A percentile compares a stretch with the other conserved stretches of the same genome.
Conservation (phyloP, 2,797 vertebrate species). For the Coregonus sp. region DNA sequence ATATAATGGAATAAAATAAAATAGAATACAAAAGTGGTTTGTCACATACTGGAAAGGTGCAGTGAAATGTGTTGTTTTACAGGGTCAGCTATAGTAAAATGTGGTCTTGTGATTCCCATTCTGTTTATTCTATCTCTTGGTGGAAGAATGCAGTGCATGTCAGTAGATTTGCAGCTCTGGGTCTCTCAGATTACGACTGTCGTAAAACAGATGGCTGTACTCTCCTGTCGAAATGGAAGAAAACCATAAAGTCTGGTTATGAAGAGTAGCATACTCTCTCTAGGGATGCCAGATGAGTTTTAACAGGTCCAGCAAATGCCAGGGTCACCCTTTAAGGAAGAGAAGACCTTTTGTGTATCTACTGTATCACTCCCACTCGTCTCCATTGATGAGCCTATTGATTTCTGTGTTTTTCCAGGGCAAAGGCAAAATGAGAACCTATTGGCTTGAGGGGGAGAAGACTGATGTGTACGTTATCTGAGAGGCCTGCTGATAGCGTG, state of each 20-base stretch:
- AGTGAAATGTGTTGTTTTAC: too few species aligned
- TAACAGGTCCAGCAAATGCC: background rate
- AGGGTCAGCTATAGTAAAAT: background rate
- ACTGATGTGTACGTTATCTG: conserved; percentile 84
- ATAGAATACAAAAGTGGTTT: too few species aligned
- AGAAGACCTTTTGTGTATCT: conserved; percentile 32
- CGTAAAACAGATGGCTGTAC: background rate
- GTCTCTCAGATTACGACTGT: background rate
- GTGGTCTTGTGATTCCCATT: background rate
- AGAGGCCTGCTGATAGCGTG: conserved; percentile 67
- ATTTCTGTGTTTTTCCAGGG: conserved; percentile 80
- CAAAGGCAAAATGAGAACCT: conserved; percentile 98
- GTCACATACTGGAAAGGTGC: too few species aligned
- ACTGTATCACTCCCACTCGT: conserved; percentile 1
- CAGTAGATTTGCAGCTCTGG: background rate
- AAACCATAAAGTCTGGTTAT: conserved; percentile 3
- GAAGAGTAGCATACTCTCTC: conserved; percentile 8
- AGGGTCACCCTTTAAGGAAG: conserved; percentile 51
- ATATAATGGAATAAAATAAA: too few species aligned
- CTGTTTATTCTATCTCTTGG: background rate
- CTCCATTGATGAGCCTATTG: conserved; percentile 62
- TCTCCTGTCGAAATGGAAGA: background rate
- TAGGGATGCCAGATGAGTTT: background rate
- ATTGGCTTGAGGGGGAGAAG: conserved; percentile 94
- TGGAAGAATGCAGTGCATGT: background rate